Evolutionary conservation across 1,140 invertebrate species (phyloP).

Genomic region (Diploscapter pachys): DNA sequence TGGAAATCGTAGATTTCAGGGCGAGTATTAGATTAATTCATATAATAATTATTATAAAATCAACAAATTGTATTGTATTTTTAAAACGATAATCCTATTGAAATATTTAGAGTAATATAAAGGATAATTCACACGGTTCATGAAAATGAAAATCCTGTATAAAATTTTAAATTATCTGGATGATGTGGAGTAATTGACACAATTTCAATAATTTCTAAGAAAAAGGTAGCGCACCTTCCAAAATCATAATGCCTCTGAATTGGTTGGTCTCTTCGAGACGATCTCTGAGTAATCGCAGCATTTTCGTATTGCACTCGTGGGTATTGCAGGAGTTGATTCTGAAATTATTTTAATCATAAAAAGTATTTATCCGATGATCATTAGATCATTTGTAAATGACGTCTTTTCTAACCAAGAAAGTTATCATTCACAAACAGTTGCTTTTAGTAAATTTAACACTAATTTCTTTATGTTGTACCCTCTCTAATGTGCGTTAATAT

Average conservation of each 20-base stretch:
- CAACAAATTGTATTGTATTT: too few species aligned
- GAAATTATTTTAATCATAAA: slow-evolving; percentile 1
- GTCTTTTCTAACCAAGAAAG: not conserved
- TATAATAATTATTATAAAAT: too few species aligned
- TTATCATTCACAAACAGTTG: too few species aligned
- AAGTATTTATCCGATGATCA: too few species aligned
- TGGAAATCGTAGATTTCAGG: too few species aligned
- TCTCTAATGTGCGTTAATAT: not conserved
- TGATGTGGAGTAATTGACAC: not conserved
- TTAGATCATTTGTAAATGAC: too few species aligned
- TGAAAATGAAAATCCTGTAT: too few species aligned
- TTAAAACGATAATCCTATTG: not conserved
- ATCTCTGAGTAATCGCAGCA: slow-evolving; percentile 28
- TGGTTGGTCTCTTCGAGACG: slow-evolving; percentile 23
- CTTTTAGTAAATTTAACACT: too few species aligned
- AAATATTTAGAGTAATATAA: not conserved
- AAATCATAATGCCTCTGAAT: slow-evolving; percentile 25
- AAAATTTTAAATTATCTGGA: too few species aligned
- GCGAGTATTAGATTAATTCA: too few species aligned
- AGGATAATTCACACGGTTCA: not conserved
- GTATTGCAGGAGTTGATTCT: slow-evolving; percentile 27
- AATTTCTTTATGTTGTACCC: not conserved
- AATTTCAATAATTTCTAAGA: not conserved
- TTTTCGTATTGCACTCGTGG: slow-evolving; percentile 22
- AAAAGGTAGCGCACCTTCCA: slow-evolving; percentile 20